These are phyloP conservation scores for Himalopsyche phryganea DNA, from an alignment of 1,140 invertebrate genomes.

Conservation along the genomic window DNA sequence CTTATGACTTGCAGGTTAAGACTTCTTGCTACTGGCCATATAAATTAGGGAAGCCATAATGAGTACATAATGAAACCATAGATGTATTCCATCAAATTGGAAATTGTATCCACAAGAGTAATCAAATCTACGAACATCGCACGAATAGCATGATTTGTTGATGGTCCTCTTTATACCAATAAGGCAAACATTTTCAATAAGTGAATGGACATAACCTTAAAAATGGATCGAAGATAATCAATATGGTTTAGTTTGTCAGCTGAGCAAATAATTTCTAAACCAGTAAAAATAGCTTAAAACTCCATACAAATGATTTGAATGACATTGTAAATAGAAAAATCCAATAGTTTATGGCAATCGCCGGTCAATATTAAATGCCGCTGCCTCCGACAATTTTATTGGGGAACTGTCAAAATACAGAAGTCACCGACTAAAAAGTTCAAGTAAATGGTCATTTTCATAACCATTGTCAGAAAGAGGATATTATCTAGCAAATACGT, in stretches of 20 bases:
- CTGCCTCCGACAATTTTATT: conserved; percentile 4
- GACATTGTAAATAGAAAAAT: not conserved
- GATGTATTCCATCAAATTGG: not conserved
- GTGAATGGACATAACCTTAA: conserved; percentile 4
- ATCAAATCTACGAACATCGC: no score
- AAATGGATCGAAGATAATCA: not conserved
- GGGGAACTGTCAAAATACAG: conserved; percentile 20
- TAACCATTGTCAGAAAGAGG: not conserved
- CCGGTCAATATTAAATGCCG: conserved; percentile 18
- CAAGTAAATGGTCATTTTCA: not conserved
- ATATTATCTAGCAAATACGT: not conserved
- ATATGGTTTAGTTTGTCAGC: no score
- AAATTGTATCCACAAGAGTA: no score
- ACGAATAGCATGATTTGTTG: no score
- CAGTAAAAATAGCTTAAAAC: not conserved
- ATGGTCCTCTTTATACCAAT: no score
- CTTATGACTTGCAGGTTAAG: not conserved
- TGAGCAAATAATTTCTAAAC: no score
- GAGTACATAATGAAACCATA: not conserved
- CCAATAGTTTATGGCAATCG: not conserved
- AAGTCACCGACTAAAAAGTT: not conserved
- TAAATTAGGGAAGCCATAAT: conserved; percentile 2
- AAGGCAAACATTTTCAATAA: no score
- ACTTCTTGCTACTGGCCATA: not conserved
- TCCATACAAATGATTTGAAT: not conserved